Evolutionary conservation across 35 echinoderm and acorn worm species (phyloP), one percentile per base, ranked within the genome.

Genomic region (Amphiura filiformis): DNA sequence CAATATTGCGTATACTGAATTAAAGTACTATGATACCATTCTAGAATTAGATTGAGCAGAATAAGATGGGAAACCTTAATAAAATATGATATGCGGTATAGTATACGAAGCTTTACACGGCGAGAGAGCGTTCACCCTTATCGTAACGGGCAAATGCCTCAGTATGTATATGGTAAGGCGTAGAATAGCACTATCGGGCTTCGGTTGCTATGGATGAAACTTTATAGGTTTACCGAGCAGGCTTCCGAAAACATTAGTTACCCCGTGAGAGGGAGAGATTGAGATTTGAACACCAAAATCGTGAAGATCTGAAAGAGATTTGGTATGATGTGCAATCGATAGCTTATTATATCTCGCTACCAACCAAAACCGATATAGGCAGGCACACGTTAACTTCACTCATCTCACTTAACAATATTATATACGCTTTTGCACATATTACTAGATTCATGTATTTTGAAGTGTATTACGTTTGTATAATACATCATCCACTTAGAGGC

Each of bases 201-300:
- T 15, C 15, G 61, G 61, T n/a, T 13, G 61, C 28, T 13, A 30
- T 70, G 61, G 61, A 70, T 70, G 61, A 70, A 70, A 70, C 61
- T 70, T 70, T 70, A 70, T 70, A 70, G 61, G 61, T 70, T 70
- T 70, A 70, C 61, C 61, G 61, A 70, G 7, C 61, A 30, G 61
- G 61, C 61, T 70, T 70, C 61, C 28, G 61, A 70, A 70, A 70
- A 70, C 61, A 70, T 70, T 70, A 70, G 61, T 70, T 70, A 70
- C 61, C n/a, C 61, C 61, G 15, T 26, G 61, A 70, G 61, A 70
- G 26, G 7, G 61, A n/a, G n/a, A 70, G 61, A 70, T 70, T 70
- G 61, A 5, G 61, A 70, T 70, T 70, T 70, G 61, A 26, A 70
- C 61, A n/a, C 61, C 61, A 70, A n/a, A 70, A 70, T 70, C 61